Evolutionary conservation across 2,113 vertebrate genomes (phyloP).

Genomic region (Antechinus stuartii): DNA sequence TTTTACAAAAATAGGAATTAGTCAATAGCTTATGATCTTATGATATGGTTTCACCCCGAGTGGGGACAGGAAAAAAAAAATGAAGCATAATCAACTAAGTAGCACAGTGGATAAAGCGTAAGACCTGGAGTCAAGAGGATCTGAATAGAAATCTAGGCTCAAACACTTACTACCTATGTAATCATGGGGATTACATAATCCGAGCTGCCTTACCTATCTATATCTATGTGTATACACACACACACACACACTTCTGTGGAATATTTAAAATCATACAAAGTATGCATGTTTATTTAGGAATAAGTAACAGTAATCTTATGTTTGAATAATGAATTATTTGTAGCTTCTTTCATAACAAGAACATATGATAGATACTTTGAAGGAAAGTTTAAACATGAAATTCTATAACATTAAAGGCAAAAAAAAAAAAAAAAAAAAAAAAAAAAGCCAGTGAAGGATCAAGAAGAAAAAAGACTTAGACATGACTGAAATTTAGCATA

Average conservation of each 20-base stretch:
- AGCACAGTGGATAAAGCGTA: too few relatives aligned
- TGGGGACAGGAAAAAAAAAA: background rate
- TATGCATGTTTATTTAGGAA: background rate
- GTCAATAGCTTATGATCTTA: background rate
- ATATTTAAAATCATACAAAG: background rate
- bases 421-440: background rate
- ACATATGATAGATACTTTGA: background rate
- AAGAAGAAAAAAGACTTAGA: background rate
- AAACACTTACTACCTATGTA: too few relatives aligned
- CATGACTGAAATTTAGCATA: background rate
- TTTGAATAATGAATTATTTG: background rate
- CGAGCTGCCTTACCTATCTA: too few relatives aligned
- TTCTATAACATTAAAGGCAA: background rate
- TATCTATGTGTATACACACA: too few relatives aligned
- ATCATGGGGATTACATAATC: too few relatives aligned
- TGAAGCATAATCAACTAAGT: background rate
- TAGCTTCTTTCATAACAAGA: background rate
- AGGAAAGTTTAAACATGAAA: background rate
- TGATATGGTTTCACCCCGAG: background rate
- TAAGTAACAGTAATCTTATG: background rate
- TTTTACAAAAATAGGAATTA: background rate
- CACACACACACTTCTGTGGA: too few relatives aligned
- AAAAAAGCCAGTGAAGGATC: background rate
- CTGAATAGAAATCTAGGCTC: too few relatives aligned
- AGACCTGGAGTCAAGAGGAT: too few relatives aligned